Evolutionary conservation across 2,797 vertebrate species (phyloP), one percentile per base, ranked within the genome.

Genomic region (Melanotaenia pygmaea): DNA sequence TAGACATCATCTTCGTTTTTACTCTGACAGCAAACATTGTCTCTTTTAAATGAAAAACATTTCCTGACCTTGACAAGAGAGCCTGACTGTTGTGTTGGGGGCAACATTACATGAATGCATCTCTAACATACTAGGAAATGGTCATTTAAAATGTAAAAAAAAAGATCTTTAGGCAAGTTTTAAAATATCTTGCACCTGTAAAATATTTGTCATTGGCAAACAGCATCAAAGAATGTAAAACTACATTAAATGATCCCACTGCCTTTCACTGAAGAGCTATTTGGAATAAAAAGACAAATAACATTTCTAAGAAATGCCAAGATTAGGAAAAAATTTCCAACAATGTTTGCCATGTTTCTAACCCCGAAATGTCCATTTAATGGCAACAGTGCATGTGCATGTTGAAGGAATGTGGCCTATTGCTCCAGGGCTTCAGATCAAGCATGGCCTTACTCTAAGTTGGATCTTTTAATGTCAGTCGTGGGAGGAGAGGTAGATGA

Each of bases 281-380:
- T 3, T 58, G 34, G 16, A 22, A 54, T 63, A 9, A 69, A 24
- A 9, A 60, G 47, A 50, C 9, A 35, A 18, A 62, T 32, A 43
- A 10, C 9, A 47, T 40, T 71, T 35, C 50, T 5, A 50, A 68
- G 22, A 74, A 70, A 76, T 1, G 14, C 13, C 24, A 22, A 22
- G 16, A 74, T 47, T 13, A 70, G 59, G 16, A 50, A 68, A 66
- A 24, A 35, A 35, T 35, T 45, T 54, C 59, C 3, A 20, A 45
- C 56, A 74, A 81, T 64, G 47, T 50, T 0, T 7, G 43, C 64
- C 45, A 18, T 66, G 65, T 20, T 26, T 67, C 65, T 85, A 86
- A 91, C 88, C 84, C 83, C 80, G 67, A 89, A 85, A 86, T 54
- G 82, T 87, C 88, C 79, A 68, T 67, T 84, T 72, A 64, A 59